Base-by-base conservation (phyloP, 2,888 invertebrate genomes). In the Amitus sp. region DNA sequence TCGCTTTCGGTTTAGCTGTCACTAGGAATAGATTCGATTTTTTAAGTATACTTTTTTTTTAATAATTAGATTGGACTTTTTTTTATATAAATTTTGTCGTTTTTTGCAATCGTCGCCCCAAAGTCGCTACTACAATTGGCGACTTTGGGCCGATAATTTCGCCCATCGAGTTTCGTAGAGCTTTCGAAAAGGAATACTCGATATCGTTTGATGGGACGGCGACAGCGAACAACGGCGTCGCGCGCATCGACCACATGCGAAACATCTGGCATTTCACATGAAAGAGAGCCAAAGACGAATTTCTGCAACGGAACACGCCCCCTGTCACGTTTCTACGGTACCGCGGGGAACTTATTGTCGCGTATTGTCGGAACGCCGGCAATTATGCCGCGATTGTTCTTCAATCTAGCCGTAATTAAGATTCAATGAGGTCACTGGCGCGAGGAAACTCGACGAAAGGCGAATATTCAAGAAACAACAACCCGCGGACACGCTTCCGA, bases 261-360 rank as follows among this genome's bases (percentile, higher is more conserved):
- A 76, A 81, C 82, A 82, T 82, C 81, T 82, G 81, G 80, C 79
- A 79, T 77, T 80, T 80, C 74, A 74, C 79, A 78, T 78, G 76
- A 79, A 79, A 79, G 77, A 77, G 73, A 77, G 68, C 65, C 67
- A 75, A 77, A 79, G 78, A 80, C 79, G 78, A 78, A 76, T 78
- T 77, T 79, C 78, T 78, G 80, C 78, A 79, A 76, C 73, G 75
- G 72, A 73, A 71, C 71, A 75, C 79, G 77, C 79, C 81, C 77
- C 78, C 79, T 79, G 80, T 82, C 80, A 80, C 74, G 75, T 73
- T 76, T 71, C 76, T 69, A 62, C 61, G 66, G 67, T 66, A 70
- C 71, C 71, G 63, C 66, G 74, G 74, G 70, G 73, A 74, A 76
- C 74, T 73, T 73, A 76, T 76, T 74, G 76, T 77, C 72, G 67